Conservation (phyloP, 2,797 vertebrate genomes). For the Octomys mimax region DNA sequence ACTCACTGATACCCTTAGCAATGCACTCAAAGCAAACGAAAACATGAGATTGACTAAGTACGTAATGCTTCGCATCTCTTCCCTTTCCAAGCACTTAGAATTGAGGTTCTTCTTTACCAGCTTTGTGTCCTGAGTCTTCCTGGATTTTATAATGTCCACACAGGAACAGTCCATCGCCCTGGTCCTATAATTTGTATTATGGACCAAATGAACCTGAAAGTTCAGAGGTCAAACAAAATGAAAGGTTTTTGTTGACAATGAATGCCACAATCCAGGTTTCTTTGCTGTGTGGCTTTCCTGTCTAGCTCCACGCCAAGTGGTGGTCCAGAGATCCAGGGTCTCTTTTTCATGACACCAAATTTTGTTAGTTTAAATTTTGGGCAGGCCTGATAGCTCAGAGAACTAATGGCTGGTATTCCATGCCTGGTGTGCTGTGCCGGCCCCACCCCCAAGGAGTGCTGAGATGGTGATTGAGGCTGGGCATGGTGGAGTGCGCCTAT, state of each 20-base stretch:
- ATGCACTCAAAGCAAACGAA: not conserved
- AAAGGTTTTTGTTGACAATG: not conserved
- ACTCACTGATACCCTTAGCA: not conserved
- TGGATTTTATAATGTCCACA: not conserved
- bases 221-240: constrained; percentile 6
- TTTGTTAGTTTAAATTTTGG: not conserved
- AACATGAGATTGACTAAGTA: not conserved
- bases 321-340: not conserved
- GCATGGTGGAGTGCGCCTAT: too few species aligned
- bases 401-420: too few species aligned
- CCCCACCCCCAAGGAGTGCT: too few species aligned
- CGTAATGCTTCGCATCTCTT: not conserved
- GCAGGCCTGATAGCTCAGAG: too few species aligned
- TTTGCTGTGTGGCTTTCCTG: not conserved
- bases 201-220: not conserved
- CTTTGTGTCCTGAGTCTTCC: not conserved
- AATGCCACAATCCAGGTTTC: not conserved
- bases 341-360: not conserved
- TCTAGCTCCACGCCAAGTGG: not conserved
- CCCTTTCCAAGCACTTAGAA: not conserved
- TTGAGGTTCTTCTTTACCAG: not conserved
- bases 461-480: too few species aligned
- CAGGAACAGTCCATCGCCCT: not conserved
- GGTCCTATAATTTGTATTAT: not conserved
- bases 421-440: too few species aligned